Percentiles rank a stretch among this genome's conserved stretches.
These are phyloP conservation scores for Achatina immaculata DNA, from an alignment of 1,140 invertebrate species.

Conservation along the genomic window DNA sequence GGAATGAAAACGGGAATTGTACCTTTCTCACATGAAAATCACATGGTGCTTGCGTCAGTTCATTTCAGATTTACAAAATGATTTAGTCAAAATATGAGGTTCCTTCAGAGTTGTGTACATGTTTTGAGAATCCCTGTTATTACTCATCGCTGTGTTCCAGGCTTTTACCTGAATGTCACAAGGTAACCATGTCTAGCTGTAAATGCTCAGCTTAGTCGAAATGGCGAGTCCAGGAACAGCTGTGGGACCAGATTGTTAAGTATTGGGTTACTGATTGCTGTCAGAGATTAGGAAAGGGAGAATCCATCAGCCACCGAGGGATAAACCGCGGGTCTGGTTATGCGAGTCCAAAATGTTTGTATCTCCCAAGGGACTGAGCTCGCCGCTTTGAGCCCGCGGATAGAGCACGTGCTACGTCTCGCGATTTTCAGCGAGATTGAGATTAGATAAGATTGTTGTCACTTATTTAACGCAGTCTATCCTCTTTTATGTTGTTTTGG, in stretches of 20 bases:
- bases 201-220: no score
- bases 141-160: no score
- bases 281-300: background rate
- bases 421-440: background rate
- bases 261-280: background rate
- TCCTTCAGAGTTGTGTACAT: no score
- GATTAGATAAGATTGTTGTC: background rate
- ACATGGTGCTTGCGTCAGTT: no score
- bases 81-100: no score
- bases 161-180: no score
- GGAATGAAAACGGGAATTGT: no score
- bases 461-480: background rate
- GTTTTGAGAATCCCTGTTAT: no score
- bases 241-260: background rate
- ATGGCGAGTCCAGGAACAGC: conserved; percentile 10
- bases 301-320: conserved; percentile 10
- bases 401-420: background rate
- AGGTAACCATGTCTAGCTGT: no score
- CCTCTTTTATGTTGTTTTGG: background rate
- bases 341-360: background rate
- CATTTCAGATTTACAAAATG: no score
- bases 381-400: background rate
- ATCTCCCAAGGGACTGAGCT: background rate
- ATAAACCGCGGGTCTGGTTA: background rate
- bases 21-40: no score